A percentile compares a stretch with the other conserved stretches of the same genome.
phyloP scores from a whole-genome alignment of 1,140 invertebrate species.

The Wasmannia auropunctata region DNA sequence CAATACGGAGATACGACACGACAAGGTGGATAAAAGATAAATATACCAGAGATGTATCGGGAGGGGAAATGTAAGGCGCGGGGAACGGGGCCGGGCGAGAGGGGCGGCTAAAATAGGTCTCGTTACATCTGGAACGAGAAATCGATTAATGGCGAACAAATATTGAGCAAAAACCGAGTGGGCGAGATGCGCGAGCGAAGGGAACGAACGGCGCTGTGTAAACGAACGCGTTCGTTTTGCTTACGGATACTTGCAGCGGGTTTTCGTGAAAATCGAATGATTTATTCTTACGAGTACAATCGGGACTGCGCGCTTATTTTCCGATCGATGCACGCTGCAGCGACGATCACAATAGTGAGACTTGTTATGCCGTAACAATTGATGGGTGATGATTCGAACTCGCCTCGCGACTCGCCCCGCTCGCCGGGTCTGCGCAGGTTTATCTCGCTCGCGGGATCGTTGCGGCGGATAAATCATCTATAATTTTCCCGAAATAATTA shows the following conservation, averaged over 20 bases:
- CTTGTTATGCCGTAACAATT: constrained; percentile 16
- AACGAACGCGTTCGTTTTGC: constrained; percentile 12
- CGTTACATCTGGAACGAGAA: constrained; percentile 35
- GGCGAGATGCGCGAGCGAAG: not conserved
- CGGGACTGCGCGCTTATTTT: constrained; percentile 21
- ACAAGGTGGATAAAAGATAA: constrained; percentile 41
- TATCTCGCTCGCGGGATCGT: not conserved
- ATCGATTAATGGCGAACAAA: constrained; percentile 48
- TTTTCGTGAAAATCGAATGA: constrained; percentile 27
- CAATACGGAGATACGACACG: constrained; percentile 24
- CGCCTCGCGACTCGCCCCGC: not conserved
- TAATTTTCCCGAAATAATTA: not conserved
- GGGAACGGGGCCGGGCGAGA: not conserved
- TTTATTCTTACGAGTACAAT: constrained; percentile 33
- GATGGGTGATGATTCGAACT: not conserved
- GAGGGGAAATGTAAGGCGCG: not conserved
- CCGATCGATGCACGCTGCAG: not conserved
- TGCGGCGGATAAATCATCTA: not conserved
- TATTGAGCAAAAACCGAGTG: constrained; percentile 20
- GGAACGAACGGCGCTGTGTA: not conserved
- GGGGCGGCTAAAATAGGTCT: constrained; percentile 3
- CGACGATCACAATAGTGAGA: not conserved
- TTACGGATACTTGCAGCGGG: constrained; percentile 2
- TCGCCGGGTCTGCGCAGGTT: not conserved
- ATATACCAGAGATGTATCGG: constrained; percentile 9